Conservation (phyloP, 2,888 invertebrate genomes). For the Eupithecia exiguata region DNA sequence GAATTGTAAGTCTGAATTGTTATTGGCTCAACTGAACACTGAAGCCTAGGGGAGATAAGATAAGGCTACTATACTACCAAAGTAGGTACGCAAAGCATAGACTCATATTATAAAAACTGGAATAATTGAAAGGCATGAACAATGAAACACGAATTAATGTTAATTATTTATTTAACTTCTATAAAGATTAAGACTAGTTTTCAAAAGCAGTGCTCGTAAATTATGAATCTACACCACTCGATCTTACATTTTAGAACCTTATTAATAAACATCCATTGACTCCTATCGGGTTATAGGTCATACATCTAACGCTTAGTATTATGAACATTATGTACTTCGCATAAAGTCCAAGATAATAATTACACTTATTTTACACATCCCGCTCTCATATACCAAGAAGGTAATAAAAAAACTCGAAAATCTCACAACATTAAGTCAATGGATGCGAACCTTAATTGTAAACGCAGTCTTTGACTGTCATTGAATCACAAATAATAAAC, state of each 20-base stretch:
- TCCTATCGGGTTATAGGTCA: conserved; percentile 10
- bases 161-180: conserved; percentile 43
- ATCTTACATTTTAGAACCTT: conserved; percentile 11
- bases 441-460: conserved; percentile 25
- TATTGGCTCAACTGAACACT: too few relatives aligned
- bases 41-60: too few relatives aligned
- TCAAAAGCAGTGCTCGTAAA: conserved; percentile 43
- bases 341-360: neutral
- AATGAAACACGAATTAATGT: conserved; percentile 30
- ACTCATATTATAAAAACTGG: too few relatives aligned
- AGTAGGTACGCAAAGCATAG: too few relatives aligned
- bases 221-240: conserved; percentile 21
- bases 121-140: neutral
- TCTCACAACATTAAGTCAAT: conserved; percentile 8
- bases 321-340: neutral
- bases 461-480: conserved; percentile 49
- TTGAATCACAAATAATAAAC: conserved; percentile 35
- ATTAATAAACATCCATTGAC: conserved; percentile 25
- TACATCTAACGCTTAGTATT: neutral
- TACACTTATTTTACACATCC: neutral
- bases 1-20: too few relatives aligned
- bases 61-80: too few relatives aligned
- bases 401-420: neutral
- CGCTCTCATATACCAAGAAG: neutral
- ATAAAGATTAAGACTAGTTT: conserved; percentile 53